Evolutionary conservation across 2,113 vertebrate genomes (phyloP).

Genomic region (Nestor notabilis): DNA sequence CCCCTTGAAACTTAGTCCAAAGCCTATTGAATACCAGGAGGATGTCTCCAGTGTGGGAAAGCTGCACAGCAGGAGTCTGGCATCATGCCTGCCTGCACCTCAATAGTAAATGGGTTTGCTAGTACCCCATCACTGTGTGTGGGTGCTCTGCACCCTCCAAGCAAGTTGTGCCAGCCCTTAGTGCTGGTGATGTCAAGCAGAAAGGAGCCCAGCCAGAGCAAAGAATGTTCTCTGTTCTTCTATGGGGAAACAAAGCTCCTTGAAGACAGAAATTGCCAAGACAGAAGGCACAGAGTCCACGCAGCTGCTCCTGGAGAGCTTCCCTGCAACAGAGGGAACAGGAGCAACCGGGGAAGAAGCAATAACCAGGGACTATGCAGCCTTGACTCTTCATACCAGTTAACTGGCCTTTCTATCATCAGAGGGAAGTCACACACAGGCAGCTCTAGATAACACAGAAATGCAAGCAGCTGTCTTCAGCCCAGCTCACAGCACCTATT

Average conservation of each 20-base stretch:
- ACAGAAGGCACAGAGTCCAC: rapidly evolving
- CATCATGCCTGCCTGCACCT: neutral
- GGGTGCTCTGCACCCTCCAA: neutral
- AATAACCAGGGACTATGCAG: neutral
- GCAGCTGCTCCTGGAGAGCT: neutral
- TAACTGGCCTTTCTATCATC: neutral
- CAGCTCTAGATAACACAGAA: neutral
- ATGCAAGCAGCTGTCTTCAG: neutral
- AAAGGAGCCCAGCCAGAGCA: neutral
- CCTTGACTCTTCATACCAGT: neutral
- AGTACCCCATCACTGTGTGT: rapidly evolving
- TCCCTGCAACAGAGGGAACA: neutral
- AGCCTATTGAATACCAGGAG: neutral
- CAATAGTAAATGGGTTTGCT: neutral
- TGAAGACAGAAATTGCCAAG: neutral
- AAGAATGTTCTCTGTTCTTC: neutral
- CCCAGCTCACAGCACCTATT: neutral
- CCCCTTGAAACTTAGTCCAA: neutral
- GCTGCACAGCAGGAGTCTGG: neutral
- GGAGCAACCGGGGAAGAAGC: neutral
- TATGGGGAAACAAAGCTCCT: neutral
- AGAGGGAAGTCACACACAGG: neutral
- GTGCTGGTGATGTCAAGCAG: neutral
- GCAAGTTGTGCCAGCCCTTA: neutral
- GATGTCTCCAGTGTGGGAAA: neutral